Percentiles rank a stretch among this genome's conserved stretches.
Conservation (phyloP, 1,140 invertebrate species). For the Hydropsyche tenuis region DNA sequence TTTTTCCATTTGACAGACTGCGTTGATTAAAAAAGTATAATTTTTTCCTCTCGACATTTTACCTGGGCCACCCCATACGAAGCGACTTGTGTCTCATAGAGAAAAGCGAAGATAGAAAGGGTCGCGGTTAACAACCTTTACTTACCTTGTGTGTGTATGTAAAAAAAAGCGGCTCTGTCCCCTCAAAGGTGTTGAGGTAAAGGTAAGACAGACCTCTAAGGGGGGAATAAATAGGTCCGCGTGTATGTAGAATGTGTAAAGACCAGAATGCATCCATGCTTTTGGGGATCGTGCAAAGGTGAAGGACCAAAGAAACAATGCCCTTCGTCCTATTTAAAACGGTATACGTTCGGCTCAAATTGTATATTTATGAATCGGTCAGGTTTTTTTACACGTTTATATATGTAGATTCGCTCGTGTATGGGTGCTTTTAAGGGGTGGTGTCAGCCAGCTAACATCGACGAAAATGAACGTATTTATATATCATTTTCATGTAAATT, state of each 20-base stretch:
- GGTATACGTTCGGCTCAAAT: not conserved
- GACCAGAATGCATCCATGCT: slow-evolving; percentile 24
- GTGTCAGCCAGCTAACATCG: too few species aligned
- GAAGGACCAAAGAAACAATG: slow-evolving; percentile 28
- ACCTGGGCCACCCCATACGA: too few species aligned
- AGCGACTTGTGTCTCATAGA: not conserved
- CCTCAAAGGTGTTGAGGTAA: slow-evolving; percentile 30
- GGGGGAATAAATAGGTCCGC: slow-evolving; percentile 6
- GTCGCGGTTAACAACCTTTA: slow-evolving; percentile 35
- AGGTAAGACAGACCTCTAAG: slow-evolving; percentile 28
- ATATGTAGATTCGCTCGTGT: too few species aligned
- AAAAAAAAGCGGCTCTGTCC: slow-evolving; percentile 26
- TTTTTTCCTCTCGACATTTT: too few species aligned
- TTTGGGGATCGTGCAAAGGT: slow-evolving; percentile 12
- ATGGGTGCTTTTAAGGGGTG: too few species aligned
- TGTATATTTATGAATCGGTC: not conserved
- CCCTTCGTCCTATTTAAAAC: too few species aligned
- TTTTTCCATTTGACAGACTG: too few species aligned
- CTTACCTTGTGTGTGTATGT: slow-evolving; percentile 13
- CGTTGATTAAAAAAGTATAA: too few species aligned
- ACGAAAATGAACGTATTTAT: too few species aligned
- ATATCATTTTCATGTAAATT: too few species aligned
- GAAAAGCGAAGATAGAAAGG: slow-evolving; percentile 8
- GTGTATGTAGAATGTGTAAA: not conserved
- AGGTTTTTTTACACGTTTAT: too few species aligned